phyloP scores from a whole-genome alignment of 2,888 invertebrate genomes.

The Xiphydria camelus region DNA sequence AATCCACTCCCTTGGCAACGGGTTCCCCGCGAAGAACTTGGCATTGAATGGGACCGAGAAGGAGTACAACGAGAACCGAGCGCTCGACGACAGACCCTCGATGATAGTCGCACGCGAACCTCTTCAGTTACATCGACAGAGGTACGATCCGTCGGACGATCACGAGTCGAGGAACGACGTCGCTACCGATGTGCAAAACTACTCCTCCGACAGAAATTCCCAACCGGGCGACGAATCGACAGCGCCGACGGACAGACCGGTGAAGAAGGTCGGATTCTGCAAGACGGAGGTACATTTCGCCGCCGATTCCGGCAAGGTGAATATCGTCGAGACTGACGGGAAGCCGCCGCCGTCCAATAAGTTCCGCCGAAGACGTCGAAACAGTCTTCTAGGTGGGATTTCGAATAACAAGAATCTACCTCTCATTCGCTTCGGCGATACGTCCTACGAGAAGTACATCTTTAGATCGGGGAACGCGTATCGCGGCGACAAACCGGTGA shows the following conservation, averaged over 20 bases:
- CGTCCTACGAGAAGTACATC: slow-evolving; percentile 57
- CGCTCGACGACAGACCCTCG: too few species aligned
- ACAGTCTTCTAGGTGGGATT: slow-evolving; percentile 57
- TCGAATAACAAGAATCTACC: slow-evolving; percentile 57
- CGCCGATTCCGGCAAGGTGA: slow-evolving; percentile 81
- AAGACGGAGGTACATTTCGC: slow-evolving; percentile 89
- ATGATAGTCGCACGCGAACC: too few species aligned
- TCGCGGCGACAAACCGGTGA: not conserved
- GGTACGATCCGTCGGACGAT: not conserved
- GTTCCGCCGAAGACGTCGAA: slow-evolving; percentile 71
- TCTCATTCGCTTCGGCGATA: slow-evolving; percentile 70
- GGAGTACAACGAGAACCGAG: not conserved
- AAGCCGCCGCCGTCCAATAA: slow-evolving; percentile 85
- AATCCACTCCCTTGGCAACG: not conserved
- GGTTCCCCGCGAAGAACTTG: not conserved
- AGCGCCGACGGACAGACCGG: slow-evolving; percentile 55
- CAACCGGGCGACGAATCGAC: not conserved
- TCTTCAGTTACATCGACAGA: too few species aligned
- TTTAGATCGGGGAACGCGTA: slow-evolving; percentile 37
- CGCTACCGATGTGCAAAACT: too few species aligned
- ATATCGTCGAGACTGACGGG: slow-evolving; percentile 85
- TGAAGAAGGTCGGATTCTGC: slow-evolving; percentile 82
- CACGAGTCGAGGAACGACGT: not conserved
- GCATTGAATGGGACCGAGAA: not conserved
- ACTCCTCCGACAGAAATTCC: not conserved